These are phyloP conservation scores for Poicephalus gulielmi DNA, from an alignment of 2,113 vertebrate species.

Conservation along the genomic window DNA sequence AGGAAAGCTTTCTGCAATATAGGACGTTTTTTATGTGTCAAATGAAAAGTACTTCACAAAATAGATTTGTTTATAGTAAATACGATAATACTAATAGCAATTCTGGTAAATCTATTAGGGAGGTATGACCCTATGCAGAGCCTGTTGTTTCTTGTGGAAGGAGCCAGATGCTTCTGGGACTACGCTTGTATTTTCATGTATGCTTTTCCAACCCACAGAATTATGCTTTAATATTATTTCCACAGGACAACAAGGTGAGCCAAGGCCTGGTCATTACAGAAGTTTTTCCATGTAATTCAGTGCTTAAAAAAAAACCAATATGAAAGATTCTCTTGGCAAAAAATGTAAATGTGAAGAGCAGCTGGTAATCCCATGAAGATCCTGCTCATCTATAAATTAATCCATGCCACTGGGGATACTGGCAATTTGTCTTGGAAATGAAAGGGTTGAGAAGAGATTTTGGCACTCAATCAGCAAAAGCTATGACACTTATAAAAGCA, in stretches of 20 bases:
- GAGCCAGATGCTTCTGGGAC: neutral
- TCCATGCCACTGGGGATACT: neutral
- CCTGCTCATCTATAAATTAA: conserved; percentile 29
- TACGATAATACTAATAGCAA: neutral
- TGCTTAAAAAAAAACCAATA: conserved; percentile 17
- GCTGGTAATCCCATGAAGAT: conserved; percentile 47
- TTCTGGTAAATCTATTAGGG: neutral
- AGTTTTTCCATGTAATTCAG: conserved; percentile 26
- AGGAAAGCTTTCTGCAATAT: neutral
- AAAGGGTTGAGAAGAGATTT: conserved; percentile 25
- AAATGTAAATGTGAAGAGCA: conserved; percentile 49
- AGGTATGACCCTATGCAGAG: neutral
- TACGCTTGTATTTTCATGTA: neutral
- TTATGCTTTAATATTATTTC: conserved; percentile 31
- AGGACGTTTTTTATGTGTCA: neutral
- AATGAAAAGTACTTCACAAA: neutral
- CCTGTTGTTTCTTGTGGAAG: neutral
- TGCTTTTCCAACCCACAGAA: neutral
- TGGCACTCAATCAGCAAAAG: conserved; percentile 3
- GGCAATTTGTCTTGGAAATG: conserved; percentile 18
- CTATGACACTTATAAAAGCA: neutral
- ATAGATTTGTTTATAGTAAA: neutral
- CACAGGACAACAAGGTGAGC: conserved; percentile 30
- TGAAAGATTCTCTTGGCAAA: conserved; percentile 32
- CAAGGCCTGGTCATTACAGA: neutral